Evolutionary conservation across 2,113 vertebrate genomes (phyloP).

Genomic region (Cephalopterus ornatus): DNA sequence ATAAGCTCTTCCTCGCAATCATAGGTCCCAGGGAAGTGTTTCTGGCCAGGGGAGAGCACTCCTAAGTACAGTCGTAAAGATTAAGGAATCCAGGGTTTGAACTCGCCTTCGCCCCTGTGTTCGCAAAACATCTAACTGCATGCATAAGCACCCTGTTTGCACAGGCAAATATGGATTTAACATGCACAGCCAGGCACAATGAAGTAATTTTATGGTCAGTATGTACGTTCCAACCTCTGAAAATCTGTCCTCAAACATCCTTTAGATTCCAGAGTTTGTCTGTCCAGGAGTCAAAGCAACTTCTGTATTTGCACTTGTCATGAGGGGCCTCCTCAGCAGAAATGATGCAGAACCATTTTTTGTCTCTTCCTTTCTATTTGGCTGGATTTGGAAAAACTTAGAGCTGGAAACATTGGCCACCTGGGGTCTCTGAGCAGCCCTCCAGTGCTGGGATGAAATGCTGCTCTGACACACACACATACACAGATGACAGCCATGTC

Average conservation of each 20-base stretch:
- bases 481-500: not conserved
- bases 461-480: not conserved
- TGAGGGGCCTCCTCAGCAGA: not conserved
- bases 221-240: slow-evolving; percentile 36
- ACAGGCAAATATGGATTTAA: slow-evolving; percentile 45
- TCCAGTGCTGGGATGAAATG: not conserved
- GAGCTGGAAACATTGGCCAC: not conserved
- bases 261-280: slow-evolving; percentile 40
- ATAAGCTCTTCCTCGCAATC: not conserved
- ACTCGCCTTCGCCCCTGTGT: not conserved
- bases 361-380: not conserved
- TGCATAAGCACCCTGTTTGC: slow-evolving; percentile 51
- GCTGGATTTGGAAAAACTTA: not conserved
- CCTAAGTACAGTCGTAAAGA: not conserved
- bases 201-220: slow-evolving; percentile 54
- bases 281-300: slow-evolving; percentile 32
- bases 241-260: slow-evolving; percentile 57
- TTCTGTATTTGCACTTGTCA: not conserved
- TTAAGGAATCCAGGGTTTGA: slow-evolving; percentile 8
- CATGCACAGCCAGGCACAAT: slow-evolving; percentile 46
- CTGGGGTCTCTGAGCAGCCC: not conserved
- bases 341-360: not conserved
- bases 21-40: not conserved
- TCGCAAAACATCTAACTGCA: slow-evolving; percentile 9
- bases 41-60: not conserved